Evolutionary conservation across 2,797 vertebrate species (phyloP), one percentile per base, ranked within the genome.

Genomic region (Myioborus melanocephalus): DNA sequence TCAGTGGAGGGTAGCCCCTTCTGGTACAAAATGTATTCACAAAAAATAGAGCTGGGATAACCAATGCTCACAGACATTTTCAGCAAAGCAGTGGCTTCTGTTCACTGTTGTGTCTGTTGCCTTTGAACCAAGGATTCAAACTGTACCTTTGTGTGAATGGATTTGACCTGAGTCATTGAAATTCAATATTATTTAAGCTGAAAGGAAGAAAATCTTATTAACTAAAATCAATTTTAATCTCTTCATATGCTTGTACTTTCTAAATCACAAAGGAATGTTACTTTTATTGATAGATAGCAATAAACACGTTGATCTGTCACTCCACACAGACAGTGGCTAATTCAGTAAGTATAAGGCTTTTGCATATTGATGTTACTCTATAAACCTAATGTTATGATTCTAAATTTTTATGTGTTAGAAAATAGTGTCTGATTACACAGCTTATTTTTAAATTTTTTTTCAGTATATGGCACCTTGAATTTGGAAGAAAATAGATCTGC

Each of bases 141-240:
- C 14, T 57, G 28, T 46, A 72, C 47, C 44, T 63, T 59, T 86
- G 39, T 63, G 52, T 87, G 64, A 83, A 82, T 77, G 0, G 0
- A 70, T 87, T 82, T 77, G 55, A 80, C 20, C 43, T 14, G 24
- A 22, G 30, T 26, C 6, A 2, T 55, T 85, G 64, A 89, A 90
- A 95, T 79, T 79, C 43, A 77, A 66, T 83, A 63, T 53, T 52
- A 87, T 71, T 90, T 87, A 80, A 80, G 56, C 60, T 68, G 86
- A 71, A 90, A 84, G 84, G 39, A 84, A 93, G 63, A 95, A 92
- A 94, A 96, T 90, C 63, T 60, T 95, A 73, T 84, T 89, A 95
- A 80, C 66, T 70, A 44, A 91, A 95, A 93, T 80, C 0, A 46
- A 21, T 90, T 93, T 82, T 90, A 80, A 93, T 92, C 75, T 87